Evolutionary conservation across 2,797 vertebrate genomes (phyloP), one percentile per base, ranked within the genome.

Genomic region (Dryobates pubescens): DNA sequence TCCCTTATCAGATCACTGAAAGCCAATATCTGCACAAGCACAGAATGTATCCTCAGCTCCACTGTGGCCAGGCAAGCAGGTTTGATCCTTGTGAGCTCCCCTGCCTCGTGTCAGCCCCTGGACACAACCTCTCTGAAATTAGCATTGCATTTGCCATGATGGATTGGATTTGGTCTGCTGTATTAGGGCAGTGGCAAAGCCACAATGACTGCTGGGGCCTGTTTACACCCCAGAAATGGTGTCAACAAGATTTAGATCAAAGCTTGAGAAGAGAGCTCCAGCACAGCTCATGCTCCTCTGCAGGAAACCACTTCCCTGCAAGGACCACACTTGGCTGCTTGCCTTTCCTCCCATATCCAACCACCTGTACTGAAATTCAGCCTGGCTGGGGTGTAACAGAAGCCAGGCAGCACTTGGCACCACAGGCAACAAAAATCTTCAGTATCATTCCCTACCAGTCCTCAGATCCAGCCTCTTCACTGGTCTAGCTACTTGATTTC

Each of bases 41-140:
- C 13, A 86, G 38, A 61, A 32, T 0, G 0, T 3, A 6, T 18
- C 47, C 53, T 45, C 34, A 69, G 34, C 57, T 68, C 68, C 26
- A 14, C 57, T 38, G 19, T 2, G 23, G 51, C n/a, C 47, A 75
- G 22, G 7, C 32, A 34, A 70, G 26, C 6, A 69, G 24, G 3
- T 41, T 7, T 81, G 59, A 26, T n/a, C 22, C n/a, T 76, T 38
- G n/a, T 3, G 45, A 70, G 29, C 11, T 63, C 10, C 57, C 32
- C 59, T 38, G 24, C 29, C 23, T 61, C 24, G 10, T 45, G 58
- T 64, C 24, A 57, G 10, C 13, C 68, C 15, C 45, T 8, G 11
- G 10, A 74, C 47, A 32, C 29, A 7, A 45, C 6, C 34, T 75
- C 63, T 36, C 24, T 32, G 45, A 72, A 64, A 47, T 27, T 32